A percentile compares a stretch with the other conserved stretches of the same genome.
Conservation (phyloP, 1,140 invertebrate species). For the Nephotettix cincticeps region DNA sequence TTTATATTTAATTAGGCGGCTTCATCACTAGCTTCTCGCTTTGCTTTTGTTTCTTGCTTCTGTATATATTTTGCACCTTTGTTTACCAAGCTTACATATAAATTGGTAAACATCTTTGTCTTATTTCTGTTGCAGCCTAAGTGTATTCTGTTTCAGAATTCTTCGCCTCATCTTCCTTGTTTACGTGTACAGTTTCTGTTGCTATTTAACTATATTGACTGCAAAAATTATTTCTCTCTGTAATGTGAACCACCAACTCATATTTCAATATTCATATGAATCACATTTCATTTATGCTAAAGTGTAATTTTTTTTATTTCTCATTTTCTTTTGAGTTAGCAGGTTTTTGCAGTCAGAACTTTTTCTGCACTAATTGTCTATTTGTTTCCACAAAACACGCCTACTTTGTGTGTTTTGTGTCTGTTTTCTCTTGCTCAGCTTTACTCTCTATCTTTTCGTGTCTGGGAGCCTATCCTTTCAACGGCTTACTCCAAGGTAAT, state of each 20-base stretch:
- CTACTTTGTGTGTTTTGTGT: conserved; percentile 16
- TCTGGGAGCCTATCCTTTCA: not conserved
- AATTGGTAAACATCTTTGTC: not conserved
- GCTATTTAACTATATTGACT: not conserved
- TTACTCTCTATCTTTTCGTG: not conserved
- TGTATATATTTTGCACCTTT: not conserved
- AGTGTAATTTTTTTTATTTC: too few relatives aligned
- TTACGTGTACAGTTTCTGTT: not conserved
- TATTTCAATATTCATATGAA: too few relatives aligned
- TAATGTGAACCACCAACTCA: too few relatives aligned
- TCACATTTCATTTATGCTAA: too few relatives aligned
- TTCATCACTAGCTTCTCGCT: conserved; percentile 1
- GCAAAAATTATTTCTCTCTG: conserved; percentile 13
- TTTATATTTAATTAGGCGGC: not conserved
- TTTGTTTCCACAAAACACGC: conserved; percentile 13
- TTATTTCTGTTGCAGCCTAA: not conserved
- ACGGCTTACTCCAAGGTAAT: conserved; percentile 8
- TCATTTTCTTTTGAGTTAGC: conserved; percentile 1
- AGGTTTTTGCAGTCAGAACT: conserved; percentile 18
- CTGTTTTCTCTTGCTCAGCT: conserved; percentile 7
- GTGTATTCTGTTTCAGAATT: not conserved
- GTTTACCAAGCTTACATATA: not conserved
- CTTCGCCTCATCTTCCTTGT: not conserved
- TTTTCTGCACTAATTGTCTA: conserved; percentile 19
- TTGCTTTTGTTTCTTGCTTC: conserved; percentile 11